Evolutionary conservation across 1,140 invertebrate genomes (phyloP).

Genomic region (Tetraneura akinire): DNA sequence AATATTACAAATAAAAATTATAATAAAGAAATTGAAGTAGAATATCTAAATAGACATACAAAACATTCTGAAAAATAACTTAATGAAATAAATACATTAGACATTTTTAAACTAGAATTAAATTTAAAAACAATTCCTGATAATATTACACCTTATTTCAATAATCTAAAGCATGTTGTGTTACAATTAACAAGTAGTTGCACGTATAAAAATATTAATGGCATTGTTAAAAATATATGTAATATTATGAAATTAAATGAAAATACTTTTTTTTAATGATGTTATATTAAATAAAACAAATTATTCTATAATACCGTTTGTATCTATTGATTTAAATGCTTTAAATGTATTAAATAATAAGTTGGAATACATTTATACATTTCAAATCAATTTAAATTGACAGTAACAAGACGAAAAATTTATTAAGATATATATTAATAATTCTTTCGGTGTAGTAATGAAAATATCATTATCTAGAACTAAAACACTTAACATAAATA

Average conservation of each 20-base stretch:
- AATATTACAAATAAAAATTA: neutral
- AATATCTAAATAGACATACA: neutral
- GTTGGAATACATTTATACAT: neutral
- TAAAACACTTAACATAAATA: neutral
- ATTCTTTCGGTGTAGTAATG: neutral
- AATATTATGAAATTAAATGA: neutral
- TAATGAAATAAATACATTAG: neutral
- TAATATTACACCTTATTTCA: neutral
- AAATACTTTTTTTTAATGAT: neutral
- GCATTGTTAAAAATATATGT: neutral
- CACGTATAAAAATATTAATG: neutral
- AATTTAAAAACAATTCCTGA: slow-evolving; percentile 1
- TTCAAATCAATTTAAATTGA: neutral
- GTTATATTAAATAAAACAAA: neutral
- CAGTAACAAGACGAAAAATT: neutral
- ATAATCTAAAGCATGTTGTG: slow-evolving; percentile 8
- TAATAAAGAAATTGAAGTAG: neutral
- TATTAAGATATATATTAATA: too few relatives aligned
- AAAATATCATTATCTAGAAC: neutral
- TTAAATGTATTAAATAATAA: too few relatives aligned
- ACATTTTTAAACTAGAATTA: slow-evolving; percentile 1
- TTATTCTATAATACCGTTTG: neutral
- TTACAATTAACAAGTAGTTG: neutral
- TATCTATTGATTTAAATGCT: neutral
- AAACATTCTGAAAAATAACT: neutral